phyloP scores from a whole-genome alignment of 2,797 vertebrate species.

The Taeniopygia guttata region DNA sequence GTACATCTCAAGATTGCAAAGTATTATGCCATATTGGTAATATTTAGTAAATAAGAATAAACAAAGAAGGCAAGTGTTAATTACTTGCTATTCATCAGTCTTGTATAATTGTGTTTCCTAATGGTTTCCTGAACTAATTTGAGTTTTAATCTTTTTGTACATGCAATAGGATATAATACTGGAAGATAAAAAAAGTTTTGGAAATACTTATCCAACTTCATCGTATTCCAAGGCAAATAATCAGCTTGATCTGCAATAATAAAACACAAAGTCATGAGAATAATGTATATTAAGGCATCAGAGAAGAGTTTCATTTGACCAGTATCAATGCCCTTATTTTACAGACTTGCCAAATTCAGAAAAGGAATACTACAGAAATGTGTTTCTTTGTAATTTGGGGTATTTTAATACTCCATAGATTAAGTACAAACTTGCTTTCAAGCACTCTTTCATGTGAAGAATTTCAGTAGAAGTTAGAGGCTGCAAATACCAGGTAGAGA shows the following conservation, averaged over 20 bases:
- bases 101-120: neutral
- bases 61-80: neutral
- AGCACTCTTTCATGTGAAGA: neutral
- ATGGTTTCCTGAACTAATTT: neutral
- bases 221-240: neutral
- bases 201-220: neutral
- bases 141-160: neutral
- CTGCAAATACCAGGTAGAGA: neutral
- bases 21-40: neutral
- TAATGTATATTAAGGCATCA: neutral
- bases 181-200: neutral
- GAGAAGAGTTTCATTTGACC: neutral
- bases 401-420: neutral
- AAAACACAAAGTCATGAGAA: neutral
- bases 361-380: neutral
- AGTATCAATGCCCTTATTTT: neutral
- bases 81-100: neutral
- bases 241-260: neutral
- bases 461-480: neutral
- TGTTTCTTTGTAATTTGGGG: neutral
- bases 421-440: neutral
- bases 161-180: neutral
- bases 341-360: neutral
- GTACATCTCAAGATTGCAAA: neutral
- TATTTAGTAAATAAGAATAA: neutral